phyloP scores from a whole-genome alignment of 2,113 vertebrate species.

The Neomonachus schauinslandi region DNA sequence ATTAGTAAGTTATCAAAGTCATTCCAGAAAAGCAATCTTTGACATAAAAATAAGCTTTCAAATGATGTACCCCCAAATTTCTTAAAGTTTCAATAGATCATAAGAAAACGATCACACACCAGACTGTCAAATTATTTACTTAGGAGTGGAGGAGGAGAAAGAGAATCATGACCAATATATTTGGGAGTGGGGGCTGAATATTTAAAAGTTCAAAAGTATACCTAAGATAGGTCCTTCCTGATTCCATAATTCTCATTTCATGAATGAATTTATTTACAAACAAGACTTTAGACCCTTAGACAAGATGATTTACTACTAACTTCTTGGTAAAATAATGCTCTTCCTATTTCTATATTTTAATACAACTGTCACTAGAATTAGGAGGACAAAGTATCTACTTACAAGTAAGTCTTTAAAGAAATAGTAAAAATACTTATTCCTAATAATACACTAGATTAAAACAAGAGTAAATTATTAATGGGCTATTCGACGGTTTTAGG shows the following conservation, averaged over 20 bases:
- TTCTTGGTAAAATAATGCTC: conserved; percentile 9
- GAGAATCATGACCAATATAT: background rate
- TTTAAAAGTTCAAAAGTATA: background rate
- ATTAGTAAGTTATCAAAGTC: background rate
- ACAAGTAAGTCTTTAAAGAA: conserved; percentile 4
- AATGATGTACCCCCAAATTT: background rate
- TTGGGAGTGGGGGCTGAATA: background rate
- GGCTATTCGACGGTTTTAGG: background rate
- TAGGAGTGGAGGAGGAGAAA: background rate
- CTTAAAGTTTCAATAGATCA: background rate
- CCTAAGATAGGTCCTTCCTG: background rate
- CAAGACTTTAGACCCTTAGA: background rate
- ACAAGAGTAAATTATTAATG: background rate
- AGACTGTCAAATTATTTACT: background rate
- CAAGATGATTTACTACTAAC: conserved; percentile 17
- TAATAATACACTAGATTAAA: conserved; percentile 40
- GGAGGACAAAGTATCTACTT: background rate
- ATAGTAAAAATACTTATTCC: background rate
- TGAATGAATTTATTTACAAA: background rate
- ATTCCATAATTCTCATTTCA: background rate
- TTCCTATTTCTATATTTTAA: background rate
- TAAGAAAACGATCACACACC: background rate
- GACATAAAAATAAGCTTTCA: background rate
- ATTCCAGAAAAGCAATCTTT: background rate
- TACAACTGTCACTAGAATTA: background rate